phyloP scores from a whole-genome alignment of 1,140 invertebrate species.

The Drosophila ficusphila region DNA sequence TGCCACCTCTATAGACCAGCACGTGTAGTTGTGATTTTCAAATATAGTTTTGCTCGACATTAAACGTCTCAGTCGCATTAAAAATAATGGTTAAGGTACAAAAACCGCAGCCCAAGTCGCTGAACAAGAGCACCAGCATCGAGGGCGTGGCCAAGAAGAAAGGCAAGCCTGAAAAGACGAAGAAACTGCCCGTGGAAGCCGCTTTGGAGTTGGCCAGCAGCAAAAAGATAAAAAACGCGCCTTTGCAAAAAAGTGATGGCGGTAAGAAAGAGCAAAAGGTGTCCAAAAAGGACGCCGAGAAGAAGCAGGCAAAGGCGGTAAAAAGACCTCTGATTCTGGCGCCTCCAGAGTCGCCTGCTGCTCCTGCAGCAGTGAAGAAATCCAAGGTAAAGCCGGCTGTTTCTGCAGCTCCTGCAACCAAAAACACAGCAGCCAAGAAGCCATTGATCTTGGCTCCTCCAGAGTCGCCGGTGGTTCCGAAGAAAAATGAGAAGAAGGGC shows the following conservation, averaged over 20 bases:
- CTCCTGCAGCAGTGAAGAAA: slow-evolving; percentile 14
- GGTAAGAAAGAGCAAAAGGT: slow-evolving; percentile 3
- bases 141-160: slow-evolving; percentile 60
- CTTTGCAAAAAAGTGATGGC: not conserved
- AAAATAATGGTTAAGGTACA: slow-evolving; percentile 76
- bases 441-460: too few species aligned
- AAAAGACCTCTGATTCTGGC: slow-evolving; percentile 60
- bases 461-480: slow-evolving; percentile 19
- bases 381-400: not conserved
- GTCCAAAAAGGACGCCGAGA: not conserved
- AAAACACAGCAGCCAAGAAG: too few species aligned
- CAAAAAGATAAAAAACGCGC: slow-evolving; percentile 18
- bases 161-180: slow-evolving; percentile 34
- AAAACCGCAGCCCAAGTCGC: slow-evolving; percentile 63
- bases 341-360: slow-evolving; percentile 43
- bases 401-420: not conserved
- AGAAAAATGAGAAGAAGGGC: slow-evolving; percentile 26
- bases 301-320: slow-evolving; percentile 12
- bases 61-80: not conserved
- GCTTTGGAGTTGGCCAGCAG: not conserved
- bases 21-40: slow-evolving; percentile 45
- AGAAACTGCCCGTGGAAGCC: slow-evolving; percentile 26
- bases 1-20: not conserved
- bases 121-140: slow-evolving; percentile 47
- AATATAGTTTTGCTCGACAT: slow-evolving; percentile 11